Conservation (phyloP, 2,888 invertebrate genomes). For the Acleris laterana region DNA sequence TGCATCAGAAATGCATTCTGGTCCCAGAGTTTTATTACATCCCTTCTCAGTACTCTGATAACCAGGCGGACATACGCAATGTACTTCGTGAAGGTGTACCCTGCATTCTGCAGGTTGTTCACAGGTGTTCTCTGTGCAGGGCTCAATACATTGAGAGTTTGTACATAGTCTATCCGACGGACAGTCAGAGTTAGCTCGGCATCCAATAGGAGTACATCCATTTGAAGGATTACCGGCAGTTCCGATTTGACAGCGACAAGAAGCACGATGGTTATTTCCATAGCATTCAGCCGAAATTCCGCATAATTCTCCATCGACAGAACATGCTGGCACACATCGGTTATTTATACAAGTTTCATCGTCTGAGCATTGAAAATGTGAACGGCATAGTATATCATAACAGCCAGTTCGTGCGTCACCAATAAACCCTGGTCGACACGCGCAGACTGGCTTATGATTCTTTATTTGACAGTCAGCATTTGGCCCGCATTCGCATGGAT, state of each 20-base stretch:
- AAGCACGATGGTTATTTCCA: conserved; percentile 90
- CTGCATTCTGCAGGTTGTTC: conserved; percentile 89
- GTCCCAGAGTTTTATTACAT: conserved; percentile 84
- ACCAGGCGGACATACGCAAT: conserved; percentile 93
- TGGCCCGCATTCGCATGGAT: conserved; percentile 94
- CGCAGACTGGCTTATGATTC: conserved; percentile 94
- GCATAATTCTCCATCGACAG: conserved; percentile 88
- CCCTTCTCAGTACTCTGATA: conserved; percentile 86
- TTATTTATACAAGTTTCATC: conserved; percentile 93
- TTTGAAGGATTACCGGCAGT: conserved; percentile 92
- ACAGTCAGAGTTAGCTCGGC: conserved; percentile 91
- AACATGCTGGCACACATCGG: conserved; percentile 92
- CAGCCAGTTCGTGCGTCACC: conserved; percentile 94
- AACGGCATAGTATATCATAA: conserved; percentile 88
- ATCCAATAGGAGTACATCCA: conserved; percentile 91
- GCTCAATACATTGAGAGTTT: conserved; percentile 91
- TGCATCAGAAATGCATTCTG: conserved; percentile 89
- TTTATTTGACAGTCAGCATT: conserved; percentile 93
- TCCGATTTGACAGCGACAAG: conserved; percentile 93
- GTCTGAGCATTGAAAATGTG: conserved; percentile 90
- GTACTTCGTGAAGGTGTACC: conserved; percentile 89
- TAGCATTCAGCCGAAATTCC: conserved; percentile 92
- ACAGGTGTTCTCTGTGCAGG: conserved; percentile 89
- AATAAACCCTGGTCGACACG: conserved; percentile 92
- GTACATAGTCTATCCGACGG: conserved; percentile 92